Percentiles rank a stretch among this genome's conserved stretches.
These are phyloP conservation scores for Dascillus cervinus DNA, from an alignment of 2,888 invertebrate genomes.

Conservation along the genomic window DNA sequence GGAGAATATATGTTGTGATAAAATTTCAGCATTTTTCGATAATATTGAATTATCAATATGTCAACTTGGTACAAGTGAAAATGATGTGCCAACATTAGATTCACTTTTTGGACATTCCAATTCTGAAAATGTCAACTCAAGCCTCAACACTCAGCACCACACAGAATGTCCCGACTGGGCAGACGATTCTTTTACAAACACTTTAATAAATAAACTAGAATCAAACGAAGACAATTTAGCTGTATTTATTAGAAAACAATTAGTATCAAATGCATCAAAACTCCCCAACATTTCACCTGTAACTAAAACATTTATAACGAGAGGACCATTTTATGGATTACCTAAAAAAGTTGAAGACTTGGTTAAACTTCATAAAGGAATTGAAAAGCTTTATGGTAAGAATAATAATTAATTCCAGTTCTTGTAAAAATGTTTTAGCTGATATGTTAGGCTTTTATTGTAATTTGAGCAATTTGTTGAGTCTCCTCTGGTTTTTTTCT, in stretches of 20 bases:
- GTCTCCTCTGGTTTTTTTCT: background rate
- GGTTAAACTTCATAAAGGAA: slow-evolving; percentile 68
- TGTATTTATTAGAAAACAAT: slow-evolving; percentile 29
- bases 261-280: slow-evolving; percentile 33
- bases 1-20: too few relatives aligned
- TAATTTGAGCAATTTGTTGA: too few relatives aligned
- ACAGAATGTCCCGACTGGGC: slow-evolving; percentile 22
- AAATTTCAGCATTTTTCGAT: too few relatives aligned
- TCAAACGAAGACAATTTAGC: slow-evolving; percentile 14
- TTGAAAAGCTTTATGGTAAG: slow-evolving; percentile 74
- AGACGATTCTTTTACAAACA: slow-evolving; percentile 16
- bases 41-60: slow-evolving; percentile 48
- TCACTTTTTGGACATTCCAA: too few relatives aligned
- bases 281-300: slow-evolving; percentile 8
- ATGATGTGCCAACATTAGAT: slow-evolving; percentile 7
- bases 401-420: slow-evolving; percentile 14
- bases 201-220: slow-evolving; percentile 12
- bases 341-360: slow-evolving; percentile 62
- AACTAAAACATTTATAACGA: slow-evolving; percentile 13
- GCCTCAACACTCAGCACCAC: slow-evolving; percentile 20
- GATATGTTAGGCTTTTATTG: too few relatives aligned
- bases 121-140: too few relatives aligned
- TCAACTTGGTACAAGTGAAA: slow-evolving; percentile 32
- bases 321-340: slow-evolving; percentile 69
- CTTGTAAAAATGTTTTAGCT: slow-evolving; percentile 3